These are phyloP conservation scores for Nomada fabriciana DNA, from an alignment of 2,888 invertebrate genomes.

Conservation along the genomic window DNA sequence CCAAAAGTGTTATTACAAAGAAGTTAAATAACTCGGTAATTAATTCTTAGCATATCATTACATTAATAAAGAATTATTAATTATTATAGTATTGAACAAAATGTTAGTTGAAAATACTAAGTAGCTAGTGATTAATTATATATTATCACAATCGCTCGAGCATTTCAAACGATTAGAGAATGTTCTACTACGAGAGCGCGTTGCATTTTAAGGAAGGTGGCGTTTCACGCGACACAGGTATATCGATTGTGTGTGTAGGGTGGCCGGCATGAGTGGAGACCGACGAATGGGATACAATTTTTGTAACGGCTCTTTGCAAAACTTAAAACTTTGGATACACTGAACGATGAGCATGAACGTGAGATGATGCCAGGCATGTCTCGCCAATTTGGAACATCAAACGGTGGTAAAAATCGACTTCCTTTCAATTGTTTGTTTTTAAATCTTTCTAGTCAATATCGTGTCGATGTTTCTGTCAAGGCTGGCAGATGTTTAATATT, in stretches of 20 bases:
- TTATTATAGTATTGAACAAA: too few species aligned
- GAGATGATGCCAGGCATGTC: conserved; percentile 83
- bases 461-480: conserved; percentile 54
- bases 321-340: conserved; percentile 63
- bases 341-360: conserved; percentile 75
- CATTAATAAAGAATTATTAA: too few species aligned
- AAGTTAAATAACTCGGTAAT: too few species aligned
- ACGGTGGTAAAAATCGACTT: conserved; percentile 78
- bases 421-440: conserved; percentile 40
- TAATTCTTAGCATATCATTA: too few species aligned
- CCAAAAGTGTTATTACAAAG: too few species aligned
- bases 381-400: conserved; percentile 79
- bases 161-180: conserved; percentile 11
- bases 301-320: conserved; percentile 78
- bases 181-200: conserved; percentile 34
- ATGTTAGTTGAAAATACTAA: too few species aligned
- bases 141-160: background rate
- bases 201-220: conserved; percentile 68
- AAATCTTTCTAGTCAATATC: conserved; percentile 46
- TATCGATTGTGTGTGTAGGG: conserved; percentile 78
- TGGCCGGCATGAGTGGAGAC: conserved; percentile 80
- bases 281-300: conserved; percentile 78
- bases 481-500: conserved; percentile 78
- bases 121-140: too few species aligned
- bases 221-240: conserved; percentile 67